A percentile compares a stretch with the other conserved stretches of the same genome.
These are phyloP conservation scores for Phylloscopus trochiloides DNA, from an alignment of 2,113 vertebrate species.

Conservation along the genomic window DNA sequence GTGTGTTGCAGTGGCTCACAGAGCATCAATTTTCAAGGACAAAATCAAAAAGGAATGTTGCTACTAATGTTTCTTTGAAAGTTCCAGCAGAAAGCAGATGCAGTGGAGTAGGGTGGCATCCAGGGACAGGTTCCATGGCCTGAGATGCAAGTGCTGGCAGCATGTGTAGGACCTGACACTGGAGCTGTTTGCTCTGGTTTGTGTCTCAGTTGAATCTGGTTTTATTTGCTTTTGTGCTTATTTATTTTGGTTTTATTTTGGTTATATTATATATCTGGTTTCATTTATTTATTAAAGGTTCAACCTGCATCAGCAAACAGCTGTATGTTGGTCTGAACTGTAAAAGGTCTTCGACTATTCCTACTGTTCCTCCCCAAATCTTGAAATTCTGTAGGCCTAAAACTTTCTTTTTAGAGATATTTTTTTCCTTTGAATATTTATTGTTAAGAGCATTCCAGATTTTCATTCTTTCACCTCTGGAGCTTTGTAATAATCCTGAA, in stretches of 20 bases:
- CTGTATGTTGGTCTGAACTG: neutral
- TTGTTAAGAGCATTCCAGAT: neutral
- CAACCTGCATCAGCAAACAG: neutral
- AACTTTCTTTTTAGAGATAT: neutral
- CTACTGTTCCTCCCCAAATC: neutral
- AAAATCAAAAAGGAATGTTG: neutral
- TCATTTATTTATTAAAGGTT: neutral
- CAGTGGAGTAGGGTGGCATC: neutral
- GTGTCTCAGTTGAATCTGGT: accelerated
- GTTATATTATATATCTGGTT: too few species aligned
- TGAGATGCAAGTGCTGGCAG: neutral
- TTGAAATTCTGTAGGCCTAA: neutral
- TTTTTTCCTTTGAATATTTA: neutral
- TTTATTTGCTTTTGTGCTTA: neutral
- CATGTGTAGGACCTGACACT: accelerated
- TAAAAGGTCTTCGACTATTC: neutral
- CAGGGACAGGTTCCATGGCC: neutral
- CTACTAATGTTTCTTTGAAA: neutral
- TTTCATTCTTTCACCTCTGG: neutral
- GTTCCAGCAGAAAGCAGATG: neutral
- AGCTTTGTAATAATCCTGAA: neutral
- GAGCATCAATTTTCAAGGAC: conserved; percentile 11
- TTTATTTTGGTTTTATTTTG: too few species aligned
- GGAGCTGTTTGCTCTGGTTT: neutral
- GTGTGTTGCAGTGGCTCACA: neutral